These are phyloP conservation scores for Lepidochrysops patricia DNA, from an alignment of 2,888 invertebrate genomes.

Conservation along the genomic window DNA sequence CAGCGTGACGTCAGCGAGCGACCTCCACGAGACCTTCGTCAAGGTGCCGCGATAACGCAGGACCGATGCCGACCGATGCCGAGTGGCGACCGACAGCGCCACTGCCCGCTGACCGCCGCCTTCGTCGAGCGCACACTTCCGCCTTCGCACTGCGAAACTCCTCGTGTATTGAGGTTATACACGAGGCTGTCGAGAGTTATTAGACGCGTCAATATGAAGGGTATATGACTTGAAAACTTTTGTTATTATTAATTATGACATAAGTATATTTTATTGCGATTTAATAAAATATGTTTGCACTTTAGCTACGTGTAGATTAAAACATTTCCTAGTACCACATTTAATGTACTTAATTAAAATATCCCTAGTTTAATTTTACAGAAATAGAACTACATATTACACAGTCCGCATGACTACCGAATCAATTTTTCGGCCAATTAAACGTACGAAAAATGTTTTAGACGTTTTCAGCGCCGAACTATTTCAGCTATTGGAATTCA, in stretches of 20 bases:
- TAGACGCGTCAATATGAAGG: neutral
- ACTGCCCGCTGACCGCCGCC: constrained; percentile 13
- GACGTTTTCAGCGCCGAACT: constrained; percentile 25
- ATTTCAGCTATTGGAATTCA: constrained; percentile 43
- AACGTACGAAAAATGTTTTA: constrained; percentile 16
- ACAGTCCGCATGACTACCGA: neutral
- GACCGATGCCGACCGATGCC: constrained; percentile 58
- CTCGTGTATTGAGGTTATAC: neutral
- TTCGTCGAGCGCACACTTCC: constrained; percentile 25
- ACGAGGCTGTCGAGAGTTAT: neutral
- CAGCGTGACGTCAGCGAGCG: constrained; percentile 67
- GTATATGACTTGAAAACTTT: no score
- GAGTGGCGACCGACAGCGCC: constrained; percentile 35
- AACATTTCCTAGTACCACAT: no score
- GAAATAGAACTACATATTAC: neutral
- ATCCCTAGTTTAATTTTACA: neutral
- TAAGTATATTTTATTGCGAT: no score
- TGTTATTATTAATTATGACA: no score
- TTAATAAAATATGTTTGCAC: no score
- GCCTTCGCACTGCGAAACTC: constrained; percentile 14
- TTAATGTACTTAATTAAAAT: no score
- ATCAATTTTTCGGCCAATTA: constrained; percentile 7
- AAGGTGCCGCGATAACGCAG: constrained; percentile 65
- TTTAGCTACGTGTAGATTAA: no score
- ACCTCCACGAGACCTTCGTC: constrained; percentile 57